Percentiles rank a stretch among this genome's conserved stretches.
These are phyloP conservation scores for Zaprionus lineosus DNA, from an alignment of 2,888 invertebrate genomes.

Conservation along the genomic window DNA sequence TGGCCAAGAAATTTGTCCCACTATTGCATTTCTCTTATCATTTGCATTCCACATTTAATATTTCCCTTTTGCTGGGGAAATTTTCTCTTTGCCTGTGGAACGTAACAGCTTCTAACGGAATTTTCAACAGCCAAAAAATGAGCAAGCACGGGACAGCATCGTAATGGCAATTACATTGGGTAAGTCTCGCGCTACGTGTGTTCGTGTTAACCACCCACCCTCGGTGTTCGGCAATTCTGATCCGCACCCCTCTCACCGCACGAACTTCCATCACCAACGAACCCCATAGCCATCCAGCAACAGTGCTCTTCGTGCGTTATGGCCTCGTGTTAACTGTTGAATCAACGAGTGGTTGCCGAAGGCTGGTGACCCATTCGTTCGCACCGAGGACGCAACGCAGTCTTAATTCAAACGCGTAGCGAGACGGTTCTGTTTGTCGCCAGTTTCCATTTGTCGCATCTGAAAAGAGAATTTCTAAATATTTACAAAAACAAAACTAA, in stretches of 20 bases:
- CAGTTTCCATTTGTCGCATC: slow-evolving; percentile 20
- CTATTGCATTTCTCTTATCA: background rate
- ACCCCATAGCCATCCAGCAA: background rate
- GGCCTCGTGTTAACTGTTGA: slow-evolving; percentile 66
- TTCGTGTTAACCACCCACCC: slow-evolving; percentile 39
- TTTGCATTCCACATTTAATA: slow-evolving; percentile 24
- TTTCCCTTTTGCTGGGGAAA: slow-evolving; percentile 16
- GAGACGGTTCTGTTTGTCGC: slow-evolving; percentile 64
- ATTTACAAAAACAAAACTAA: slow-evolving; percentile 7
- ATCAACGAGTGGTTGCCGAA: slow-evolving; percentile 77
- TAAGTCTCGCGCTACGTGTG: slow-evolving; percentile 54
- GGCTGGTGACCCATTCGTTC: slow-evolving; percentile 34
- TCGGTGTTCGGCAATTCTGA: background rate
- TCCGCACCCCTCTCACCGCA: background rate
- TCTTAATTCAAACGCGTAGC: slow-evolving; percentile 71
- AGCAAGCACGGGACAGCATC: slow-evolving; percentile 46
- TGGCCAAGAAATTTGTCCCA: too few relatives aligned
- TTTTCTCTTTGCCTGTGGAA: slow-evolving; percentile 50
- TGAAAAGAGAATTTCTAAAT: slow-evolving; percentile 5
- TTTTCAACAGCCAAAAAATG: slow-evolving; percentile 38
- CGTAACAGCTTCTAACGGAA: slow-evolving; percentile 22
- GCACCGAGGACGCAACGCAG: slow-evolving; percentile 55
- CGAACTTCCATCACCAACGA: background rate
- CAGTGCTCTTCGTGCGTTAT: slow-evolving; percentile 24
- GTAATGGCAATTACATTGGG: slow-evolving; percentile 73